These are phyloP conservation scores for Sebastolobus altivelis DNA, from an alignment of 2,797 vertebrate species.

Conservation along the genomic window DNA sequence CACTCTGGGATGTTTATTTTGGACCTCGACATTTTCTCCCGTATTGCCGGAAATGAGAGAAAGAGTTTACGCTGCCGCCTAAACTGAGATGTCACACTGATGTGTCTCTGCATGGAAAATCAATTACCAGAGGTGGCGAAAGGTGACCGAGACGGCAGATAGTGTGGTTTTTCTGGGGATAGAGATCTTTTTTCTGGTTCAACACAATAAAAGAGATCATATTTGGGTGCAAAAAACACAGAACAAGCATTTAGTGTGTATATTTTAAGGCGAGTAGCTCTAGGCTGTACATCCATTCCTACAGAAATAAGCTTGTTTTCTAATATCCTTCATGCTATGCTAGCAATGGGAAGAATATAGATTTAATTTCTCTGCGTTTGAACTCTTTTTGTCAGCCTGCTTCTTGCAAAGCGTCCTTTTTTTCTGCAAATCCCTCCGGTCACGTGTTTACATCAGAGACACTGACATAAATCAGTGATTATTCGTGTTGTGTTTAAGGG, in stretches of 20 bases:
- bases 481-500: conserved; percentile 33
- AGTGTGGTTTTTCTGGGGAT: conserved; percentile 22
- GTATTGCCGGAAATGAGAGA: not conserved
- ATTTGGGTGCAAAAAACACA: conserved; percentile 27
- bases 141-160: conserved; percentile 39
- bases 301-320: not conserved
- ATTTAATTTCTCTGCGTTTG: conserved; percentile 12
- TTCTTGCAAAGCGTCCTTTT: conserved; percentile 1
- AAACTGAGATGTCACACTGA: conserved; percentile 35
- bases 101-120: conserved; percentile 31
- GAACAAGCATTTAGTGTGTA: not conserved
- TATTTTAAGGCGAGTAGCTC: not conserved
- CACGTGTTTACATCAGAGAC: conserved; percentile 33
- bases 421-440: conserved; percentile 24
- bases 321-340: not conserved
- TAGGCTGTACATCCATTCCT: conserved; percentile 7
- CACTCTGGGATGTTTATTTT: conserved; percentile 4
- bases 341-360: conserved; percentile 10
- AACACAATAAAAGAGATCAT: conserved; percentile 6
- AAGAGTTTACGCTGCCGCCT: conserved; percentile 4
- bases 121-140: conserved; percentile 35
- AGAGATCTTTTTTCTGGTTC: conserved; percentile 34
- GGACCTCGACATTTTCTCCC: not conserved
- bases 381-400: conserved; percentile 12
- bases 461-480: conserved; percentile 46